A percentile compares a stretch with the other conserved stretches of the same genome.
These are phyloP conservation scores for Rhinopomastus cyanomelas DNA, from an alignment of 2,113 vertebrate species.

Conservation along the genomic window DNA sequence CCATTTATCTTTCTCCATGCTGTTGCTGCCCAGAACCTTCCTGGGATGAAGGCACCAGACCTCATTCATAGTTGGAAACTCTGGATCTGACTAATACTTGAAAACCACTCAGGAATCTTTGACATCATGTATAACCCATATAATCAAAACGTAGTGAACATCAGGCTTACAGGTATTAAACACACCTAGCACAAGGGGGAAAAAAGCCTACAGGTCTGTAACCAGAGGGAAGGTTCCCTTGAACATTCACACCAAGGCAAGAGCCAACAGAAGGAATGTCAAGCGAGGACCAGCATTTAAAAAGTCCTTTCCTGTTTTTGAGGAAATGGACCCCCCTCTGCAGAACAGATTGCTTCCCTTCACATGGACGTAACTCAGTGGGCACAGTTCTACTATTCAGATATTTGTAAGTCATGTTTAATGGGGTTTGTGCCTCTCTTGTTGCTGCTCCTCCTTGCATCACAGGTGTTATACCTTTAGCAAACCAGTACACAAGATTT, in stretches of 20 bases:
- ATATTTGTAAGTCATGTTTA: too few relatives aligned
- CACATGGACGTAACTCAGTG: not conserved
- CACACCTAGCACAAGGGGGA: accelerated
- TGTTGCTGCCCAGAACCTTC: not conserved
- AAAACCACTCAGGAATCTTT: not conserved
- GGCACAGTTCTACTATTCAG: too few relatives aligned
- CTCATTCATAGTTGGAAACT: not conserved
- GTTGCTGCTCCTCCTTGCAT: not conserved
- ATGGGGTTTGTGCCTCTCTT: not conserved
- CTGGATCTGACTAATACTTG: not conserved
- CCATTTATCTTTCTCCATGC: not conserved
- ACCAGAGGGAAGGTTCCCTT: not conserved
- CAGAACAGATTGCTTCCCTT: not conserved
- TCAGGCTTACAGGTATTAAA: not conserved
- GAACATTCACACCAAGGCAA: not conserved
- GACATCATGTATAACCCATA: not conserved
- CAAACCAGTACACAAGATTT: not conserved
- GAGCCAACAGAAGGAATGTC: not conserved
- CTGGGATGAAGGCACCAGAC: not conserved
- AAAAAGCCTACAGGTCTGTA: not conserved
- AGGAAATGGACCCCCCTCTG: not conserved
- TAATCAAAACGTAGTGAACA: not conserved
- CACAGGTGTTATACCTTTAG: not conserved
- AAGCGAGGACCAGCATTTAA: not conserved
- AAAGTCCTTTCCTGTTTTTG: not conserved